phyloP scores from a whole-genome alignment of 2,888 invertebrate genomes.

The Druceiella hillmani region DNA sequence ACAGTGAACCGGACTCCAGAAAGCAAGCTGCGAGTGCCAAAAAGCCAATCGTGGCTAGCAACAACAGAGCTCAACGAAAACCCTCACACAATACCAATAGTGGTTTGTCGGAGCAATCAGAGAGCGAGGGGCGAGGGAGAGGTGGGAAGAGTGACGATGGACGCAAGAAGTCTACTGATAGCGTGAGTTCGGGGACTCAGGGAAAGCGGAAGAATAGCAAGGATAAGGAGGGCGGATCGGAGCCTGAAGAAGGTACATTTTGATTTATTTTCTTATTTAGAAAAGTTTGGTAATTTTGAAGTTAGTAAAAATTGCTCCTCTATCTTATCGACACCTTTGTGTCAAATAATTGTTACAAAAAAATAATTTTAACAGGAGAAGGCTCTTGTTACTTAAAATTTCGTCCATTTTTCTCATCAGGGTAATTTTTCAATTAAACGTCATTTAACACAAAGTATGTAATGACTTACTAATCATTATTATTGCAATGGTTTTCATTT shows the following conservation, averaged over 20 bases:
- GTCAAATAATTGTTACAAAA: too few relatives aligned
- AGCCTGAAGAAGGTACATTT: constrained; percentile 71
- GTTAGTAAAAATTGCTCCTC: too few relatives aligned
- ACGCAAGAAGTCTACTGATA: constrained; percentile 42
- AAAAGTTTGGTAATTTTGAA: too few relatives aligned
- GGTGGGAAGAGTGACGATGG: constrained; percentile 38
- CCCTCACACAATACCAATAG: constrained; percentile 6
- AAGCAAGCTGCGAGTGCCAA: constrained; percentile 29
- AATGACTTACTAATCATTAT: too few relatives aligned
- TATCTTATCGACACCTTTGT: too few relatives aligned
- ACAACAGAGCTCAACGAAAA: too few relatives aligned
- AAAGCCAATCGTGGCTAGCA: constrained; percentile 17
- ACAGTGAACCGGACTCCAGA: constrained; percentile 33
- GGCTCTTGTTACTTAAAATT: too few relatives aligned
- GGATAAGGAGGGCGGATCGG: constrained; percentile 57
- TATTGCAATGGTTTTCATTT: too few relatives aligned
- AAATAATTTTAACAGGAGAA: too few relatives aligned
- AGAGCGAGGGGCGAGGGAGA: constrained; percentile 33
- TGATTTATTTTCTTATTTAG: neutral
- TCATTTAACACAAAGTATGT: too few relatives aligned
- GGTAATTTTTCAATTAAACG: too few relatives aligned
- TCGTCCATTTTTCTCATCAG: too few relatives aligned
- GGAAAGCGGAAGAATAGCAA: constrained; percentile 32
- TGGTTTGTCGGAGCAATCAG: constrained; percentile 33
- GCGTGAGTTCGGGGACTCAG: constrained; percentile 31